These are phyloP conservation scores for Apis mellifera DNA, from an alignment of 1,140 invertebrate species.

Conservation along the genomic window DNA sequence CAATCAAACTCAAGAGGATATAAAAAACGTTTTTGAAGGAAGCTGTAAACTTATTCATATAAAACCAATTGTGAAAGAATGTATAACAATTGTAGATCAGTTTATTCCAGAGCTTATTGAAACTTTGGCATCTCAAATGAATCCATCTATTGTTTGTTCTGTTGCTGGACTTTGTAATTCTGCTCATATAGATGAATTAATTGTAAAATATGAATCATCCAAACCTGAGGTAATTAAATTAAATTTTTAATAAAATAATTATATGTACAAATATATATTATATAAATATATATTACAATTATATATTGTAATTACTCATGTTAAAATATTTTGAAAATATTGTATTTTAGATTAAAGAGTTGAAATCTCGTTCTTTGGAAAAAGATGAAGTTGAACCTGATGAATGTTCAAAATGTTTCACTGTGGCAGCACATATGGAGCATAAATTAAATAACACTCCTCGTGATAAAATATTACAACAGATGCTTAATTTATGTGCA, in stretches of 20 bases:
- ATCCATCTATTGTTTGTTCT: conserved; percentile 91
- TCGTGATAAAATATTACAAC: conserved; percentile 65
- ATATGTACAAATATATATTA: background rate
- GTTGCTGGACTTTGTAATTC: conserved; percentile 95
- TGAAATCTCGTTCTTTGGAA: conserved; percentile 53
- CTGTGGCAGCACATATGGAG: conserved; percentile 76
- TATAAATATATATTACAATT: no score
- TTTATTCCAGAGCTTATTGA: conserved; percentile 94
- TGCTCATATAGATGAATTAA: conserved; percentile 85
- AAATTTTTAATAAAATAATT: background rate
- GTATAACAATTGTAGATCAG: conserved; percentile 90
- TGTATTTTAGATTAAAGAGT: conserved; percentile 44
- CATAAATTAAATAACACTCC: conserved; percentile 71
- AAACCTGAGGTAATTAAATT: conserved; percentile 52
- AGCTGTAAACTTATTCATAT: conserved; percentile 92
- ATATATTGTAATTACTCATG: background rate
- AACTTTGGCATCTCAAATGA: conserved; percentile 92
- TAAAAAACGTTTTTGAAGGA: conserved; percentile 94
- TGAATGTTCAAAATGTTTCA: conserved; percentile 77
- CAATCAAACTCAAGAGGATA: conserved; percentile 93
- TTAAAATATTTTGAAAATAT: conserved; percentile 21
- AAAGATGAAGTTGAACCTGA: conserved; percentile 75
- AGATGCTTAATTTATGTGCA: conserved; percentile 82
- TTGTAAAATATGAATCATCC: conserved; percentile 81
- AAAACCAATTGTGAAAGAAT: conserved; percentile 89